Evolutionary conservation across 2,888 invertebrate species (phyloP), one percentile per base, ranked within the genome.

Genomic region (Ophion costatus): DNA sequence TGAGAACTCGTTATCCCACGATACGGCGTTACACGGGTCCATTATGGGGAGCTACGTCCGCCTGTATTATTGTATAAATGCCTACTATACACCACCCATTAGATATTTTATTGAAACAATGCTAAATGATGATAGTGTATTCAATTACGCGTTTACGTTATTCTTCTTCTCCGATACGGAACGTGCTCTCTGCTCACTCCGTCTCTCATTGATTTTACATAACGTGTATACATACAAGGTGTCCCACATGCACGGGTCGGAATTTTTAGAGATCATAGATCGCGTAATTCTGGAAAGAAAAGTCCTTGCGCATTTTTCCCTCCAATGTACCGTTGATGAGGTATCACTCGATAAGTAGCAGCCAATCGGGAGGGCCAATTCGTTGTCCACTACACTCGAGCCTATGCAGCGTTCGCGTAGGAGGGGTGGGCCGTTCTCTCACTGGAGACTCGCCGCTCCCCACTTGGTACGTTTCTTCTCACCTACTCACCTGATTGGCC

Each of bases 121-220:
- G 42, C 59, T 69, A 45, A 57, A 73, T 51, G 17, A 64, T 38
- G 63, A 66, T 56, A 69, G 56, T 59, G 59, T 67, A 42, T 64
- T 61, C 70, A 76, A 75, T 80, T 80, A 64, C 63, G 75, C 57
- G 42, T 69, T 63, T 77, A 69, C 42, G 66, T 78, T 74, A 38
- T 80, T 83, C 38, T 81, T 74, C 63, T 74, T 38, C 33, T 63
- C 67, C 77, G 73, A 81, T 66, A 11, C 51, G 71, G 33, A 70
- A 20, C 74, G 69, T 76, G 78, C 67, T 69, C 78, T 78, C 81
- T 84, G 81, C 81, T 84, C 81, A 74, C 67, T 75, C 64, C 70
- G 69, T 81, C 67, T 73, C 77, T 78, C 70, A 78, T 84, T 78
- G 81, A 81, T 83, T 82, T 66, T 51, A 33, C 80, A 11, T 70